Conservation (phyloP, 2,888 invertebrate genomes). For the Eumerus sabulonum region DNA sequence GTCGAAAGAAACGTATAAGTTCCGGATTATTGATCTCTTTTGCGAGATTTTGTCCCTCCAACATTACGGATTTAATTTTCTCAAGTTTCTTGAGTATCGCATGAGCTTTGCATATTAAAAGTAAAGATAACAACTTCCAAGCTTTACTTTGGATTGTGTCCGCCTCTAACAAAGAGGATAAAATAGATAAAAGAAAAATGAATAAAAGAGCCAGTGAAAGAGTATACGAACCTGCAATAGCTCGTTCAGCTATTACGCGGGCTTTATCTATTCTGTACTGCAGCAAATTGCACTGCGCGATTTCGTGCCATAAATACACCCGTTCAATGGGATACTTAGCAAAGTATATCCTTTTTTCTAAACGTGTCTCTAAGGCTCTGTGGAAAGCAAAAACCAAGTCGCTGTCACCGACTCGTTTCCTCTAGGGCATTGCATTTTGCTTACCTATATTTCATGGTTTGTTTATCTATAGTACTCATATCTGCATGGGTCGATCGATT, state of each 20-base stretch:
- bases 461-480: conserved; percentile 3
- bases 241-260: conserved; percentile 6
- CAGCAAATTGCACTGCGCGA: conserved; percentile 71
- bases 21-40: too few species aligned
- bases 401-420: too few species aligned
- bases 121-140: too few species aligned
- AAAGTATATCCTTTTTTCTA: conserved; percentile 72
- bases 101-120: too few species aligned
- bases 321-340: conserved; percentile 73
- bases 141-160: too few species aligned
- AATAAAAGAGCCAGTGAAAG: not conserved
- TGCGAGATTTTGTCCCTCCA: too few species aligned
- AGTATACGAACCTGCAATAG: conserved; percentile 17
- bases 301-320: conserved; percentile 73
- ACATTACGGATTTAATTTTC: too few species aligned
- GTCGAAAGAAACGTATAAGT: too few species aligned
- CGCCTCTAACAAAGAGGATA: too few species aligned
- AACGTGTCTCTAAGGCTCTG: conserved; percentile 70
- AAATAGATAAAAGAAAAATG: too few species aligned
- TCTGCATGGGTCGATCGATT: conserved; percentile 6
- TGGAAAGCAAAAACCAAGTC: not conserved
- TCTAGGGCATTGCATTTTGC: not conserved
- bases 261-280: conserved; percentile 67
- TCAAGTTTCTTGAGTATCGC: too few species aligned
- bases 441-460: conserved; percentile 3